Evolutionary conservation across 2,888 invertebrate species (phyloP).

Genomic region (Torymus aiolomorphi): DNA sequence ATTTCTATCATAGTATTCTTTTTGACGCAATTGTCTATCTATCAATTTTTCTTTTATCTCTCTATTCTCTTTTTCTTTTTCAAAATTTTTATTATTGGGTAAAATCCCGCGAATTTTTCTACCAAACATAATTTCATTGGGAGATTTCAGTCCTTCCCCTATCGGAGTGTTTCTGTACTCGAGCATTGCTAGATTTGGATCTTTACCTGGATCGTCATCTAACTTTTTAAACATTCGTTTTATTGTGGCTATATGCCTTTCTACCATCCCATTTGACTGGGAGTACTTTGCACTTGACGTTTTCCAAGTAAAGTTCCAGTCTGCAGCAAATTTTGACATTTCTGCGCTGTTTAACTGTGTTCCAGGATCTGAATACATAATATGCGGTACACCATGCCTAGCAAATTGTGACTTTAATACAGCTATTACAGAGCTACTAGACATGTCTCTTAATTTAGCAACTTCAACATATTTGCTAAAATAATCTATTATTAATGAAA

Average conservation of each 20-base stretch:
- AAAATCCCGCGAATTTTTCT: constrained; percentile 40
- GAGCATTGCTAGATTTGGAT: too few species aligned
- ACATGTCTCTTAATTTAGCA: too few species aligned
- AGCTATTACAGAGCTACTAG: constrained; percentile 27
- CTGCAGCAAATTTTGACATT: constrained; percentile 9
- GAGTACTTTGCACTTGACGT: constrained; percentile 41
- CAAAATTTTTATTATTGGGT: constrained; percentile 14
- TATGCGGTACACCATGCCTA: neutral
- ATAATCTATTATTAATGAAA: too few species aligned
- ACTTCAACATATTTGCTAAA: too few species aligned
- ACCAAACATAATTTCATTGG: too few species aligned
- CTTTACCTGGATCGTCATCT: constrained; percentile 39
- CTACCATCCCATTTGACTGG: constrained; percentile 51
- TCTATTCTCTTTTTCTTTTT: constrained; percentile 21
- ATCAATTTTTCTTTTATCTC: constrained; percentile 38
- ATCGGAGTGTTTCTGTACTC: too few species aligned
- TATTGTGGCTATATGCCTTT: constrained; percentile 57
- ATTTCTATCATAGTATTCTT: too few species aligned
- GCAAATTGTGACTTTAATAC: constrained; percentile 1
- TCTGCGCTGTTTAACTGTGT: neutral
- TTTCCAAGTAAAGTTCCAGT: constrained; percentile 39
- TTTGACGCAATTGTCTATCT: constrained; percentile 50
- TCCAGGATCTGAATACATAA: neutral
- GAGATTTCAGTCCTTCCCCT: too few species aligned
- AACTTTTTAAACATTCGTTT: constrained; percentile 58